Percentiles rank a stretch among this genome's conserved stretches.
Evolutionary conservation across 2,113 vertebrate species (phyloP).

Genomic region (Varanus komodoensis): DNA sequence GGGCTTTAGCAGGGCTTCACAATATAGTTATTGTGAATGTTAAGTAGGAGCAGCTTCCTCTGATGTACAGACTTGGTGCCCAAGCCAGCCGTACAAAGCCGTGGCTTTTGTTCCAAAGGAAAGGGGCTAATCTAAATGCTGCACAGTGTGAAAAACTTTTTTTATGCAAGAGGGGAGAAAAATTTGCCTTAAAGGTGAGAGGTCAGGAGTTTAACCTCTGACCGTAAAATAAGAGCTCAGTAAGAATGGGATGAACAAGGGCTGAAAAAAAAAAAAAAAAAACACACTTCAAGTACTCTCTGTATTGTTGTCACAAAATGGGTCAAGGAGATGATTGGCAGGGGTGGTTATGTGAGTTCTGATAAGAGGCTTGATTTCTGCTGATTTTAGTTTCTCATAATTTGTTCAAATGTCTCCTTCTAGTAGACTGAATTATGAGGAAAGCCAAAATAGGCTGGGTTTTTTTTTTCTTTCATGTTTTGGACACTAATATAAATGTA

Average conservation of each 20-base stretch:
- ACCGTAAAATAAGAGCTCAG: slow-evolving; percentile 81
- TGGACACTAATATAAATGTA: neutral
- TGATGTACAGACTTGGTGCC: slow-evolving; percentile 82
- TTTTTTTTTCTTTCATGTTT: neutral
- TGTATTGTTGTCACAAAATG: slow-evolving; percentile 76
- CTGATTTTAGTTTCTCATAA: slow-evolving; percentile 18
- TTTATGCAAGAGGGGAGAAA: slow-evolving; percentile 80
- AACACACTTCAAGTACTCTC: slow-evolving; percentile 65
- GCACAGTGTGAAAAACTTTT: slow-evolving; percentile 92
- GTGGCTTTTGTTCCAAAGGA: slow-evolving; percentile 88
- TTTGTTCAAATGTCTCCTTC: neutral
- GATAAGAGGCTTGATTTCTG: slow-evolving; percentile 47
- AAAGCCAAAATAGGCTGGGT: slow-evolving; percentile 1
- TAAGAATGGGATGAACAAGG: slow-evolving; percentile 68
- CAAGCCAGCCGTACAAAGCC: slow-evolving; percentile 86
- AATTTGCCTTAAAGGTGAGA: slow-evolving; percentile 87
- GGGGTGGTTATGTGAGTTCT: slow-evolving; percentile 63
- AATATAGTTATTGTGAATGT: slow-evolving; percentile 88
- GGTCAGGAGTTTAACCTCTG: slow-evolving; percentile 98
- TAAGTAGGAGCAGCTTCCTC: slow-evolving; percentile 92
- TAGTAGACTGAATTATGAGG: slow-evolving; percentile 9
- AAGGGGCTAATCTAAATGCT: slow-evolving; percentile 89
- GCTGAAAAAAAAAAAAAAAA: slow-evolving; percentile 48
- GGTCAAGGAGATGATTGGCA: slow-evolving; percentile 76
- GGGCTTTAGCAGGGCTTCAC: slow-evolving; percentile 82